phyloP scores from a whole-genome alignment of 1,140 invertebrate genomes.

The Drosophila varians region DNA sequence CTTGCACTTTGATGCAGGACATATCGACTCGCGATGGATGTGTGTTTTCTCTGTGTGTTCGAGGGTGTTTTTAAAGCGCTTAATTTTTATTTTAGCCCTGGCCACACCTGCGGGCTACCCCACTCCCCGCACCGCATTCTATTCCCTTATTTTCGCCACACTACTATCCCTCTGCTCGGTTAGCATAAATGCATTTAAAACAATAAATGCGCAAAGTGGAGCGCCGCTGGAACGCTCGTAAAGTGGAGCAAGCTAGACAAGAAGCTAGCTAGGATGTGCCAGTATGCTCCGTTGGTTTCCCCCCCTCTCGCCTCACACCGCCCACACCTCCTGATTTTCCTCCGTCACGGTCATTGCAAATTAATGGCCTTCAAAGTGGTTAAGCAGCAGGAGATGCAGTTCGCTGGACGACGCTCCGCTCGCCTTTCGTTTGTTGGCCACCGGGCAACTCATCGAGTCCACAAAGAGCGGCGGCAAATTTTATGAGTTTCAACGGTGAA shows the following conservation, averaged over 20 bases:
- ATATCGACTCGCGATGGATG: slow-evolving; percentile 43
- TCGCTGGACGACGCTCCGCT: slow-evolving; percentile 45
- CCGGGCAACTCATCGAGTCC: slow-evolving; percentile 59
- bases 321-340: background rate
- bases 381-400: slow-evolving; percentile 56
- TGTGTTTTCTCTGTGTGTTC: slow-evolving; percentile 19
- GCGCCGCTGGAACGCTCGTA: slow-evolving; percentile 41
- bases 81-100: slow-evolving; percentile 39
- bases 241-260: slow-evolving; percentile 45
- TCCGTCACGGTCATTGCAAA: slow-evolving; percentile 70
- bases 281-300: slow-evolving; percentile 30
- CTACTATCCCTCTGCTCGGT: background rate
- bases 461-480: slow-evolving; percentile 64
- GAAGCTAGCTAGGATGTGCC: slow-evolving; percentile 40
- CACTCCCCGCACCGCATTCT: background rate
- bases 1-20: slow-evolving; percentile 44
- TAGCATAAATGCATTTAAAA: slow-evolving; percentile 60
- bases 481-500: slow-evolving; percentile 76
- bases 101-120: slow-evolving; percentile 1
- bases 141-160: slow-evolving; percentile 5
- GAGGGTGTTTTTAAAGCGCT: slow-evolving; percentile 28
- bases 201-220: slow-evolving; percentile 61
- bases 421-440: slow-evolving; percentile 22
- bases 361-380: slow-evolving; percentile 78
- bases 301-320: background rate